A percentile compares a stretch with the other conserved stretches of the same genome.
Conservation (phyloP, 2,888 invertebrate genomes). For the Nephrotoma appendiculata region DNA sequence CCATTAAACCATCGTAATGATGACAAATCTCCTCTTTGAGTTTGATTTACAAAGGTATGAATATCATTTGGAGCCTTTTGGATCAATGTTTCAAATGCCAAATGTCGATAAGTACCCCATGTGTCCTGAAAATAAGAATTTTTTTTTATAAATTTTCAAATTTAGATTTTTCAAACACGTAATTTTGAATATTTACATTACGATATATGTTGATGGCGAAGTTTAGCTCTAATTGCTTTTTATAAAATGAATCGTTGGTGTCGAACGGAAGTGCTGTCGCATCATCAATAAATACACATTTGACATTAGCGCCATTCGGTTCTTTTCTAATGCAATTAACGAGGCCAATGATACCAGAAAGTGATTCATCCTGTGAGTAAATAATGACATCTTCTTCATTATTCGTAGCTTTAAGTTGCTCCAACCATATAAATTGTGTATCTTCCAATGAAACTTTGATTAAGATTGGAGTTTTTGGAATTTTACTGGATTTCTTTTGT, state of each 20-base stretch:
- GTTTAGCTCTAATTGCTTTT: conserved; percentile 51
- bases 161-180: too few species aligned
- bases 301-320: conserved; percentile 50
- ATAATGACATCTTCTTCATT: conserved; percentile 30
- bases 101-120: conserved; percentile 71
- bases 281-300: conserved; percentile 49
- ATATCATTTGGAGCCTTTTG: conserved; percentile 32
- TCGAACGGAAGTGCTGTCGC: conserved; percentile 49
- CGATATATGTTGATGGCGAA: conserved; percentile 65
- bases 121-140: conserved; percentile 19
- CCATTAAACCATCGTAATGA: too few species aligned
- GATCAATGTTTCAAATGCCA: conserved; percentile 41
- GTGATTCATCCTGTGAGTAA: conserved; percentile 46
- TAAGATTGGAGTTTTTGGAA: conserved; percentile 15
- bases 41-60: conserved; percentile 64
- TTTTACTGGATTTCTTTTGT: conserved; percentile 19
- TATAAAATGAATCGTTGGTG: conserved; percentile 46
- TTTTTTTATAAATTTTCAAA: too few species aligned
- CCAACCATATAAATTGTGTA: conserved; percentile 23
- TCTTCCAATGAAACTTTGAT: conserved; percentile 22
- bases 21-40: conserved; percentile 64
- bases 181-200: conserved; percentile 21
- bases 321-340: conserved; percentile 76
- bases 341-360: conserved; percentile 75
- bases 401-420: conserved; percentile 20